Conservation (phyloP, 2,113 vertebrate genomes). For the Otocyon megalotis region DNA sequence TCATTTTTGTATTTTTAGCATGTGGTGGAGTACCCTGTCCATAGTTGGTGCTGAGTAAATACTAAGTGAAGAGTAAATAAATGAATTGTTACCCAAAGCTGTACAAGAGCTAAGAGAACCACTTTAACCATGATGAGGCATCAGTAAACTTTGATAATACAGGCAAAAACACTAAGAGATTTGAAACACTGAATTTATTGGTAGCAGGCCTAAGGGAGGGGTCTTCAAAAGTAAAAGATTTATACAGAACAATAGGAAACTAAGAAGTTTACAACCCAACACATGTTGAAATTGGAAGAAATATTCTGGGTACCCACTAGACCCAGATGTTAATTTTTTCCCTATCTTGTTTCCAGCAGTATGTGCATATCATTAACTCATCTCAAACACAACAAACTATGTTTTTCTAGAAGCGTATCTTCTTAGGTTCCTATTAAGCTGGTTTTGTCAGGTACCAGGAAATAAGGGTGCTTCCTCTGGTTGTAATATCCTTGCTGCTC, state of each 20-base stretch:
- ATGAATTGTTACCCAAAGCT: neutral
- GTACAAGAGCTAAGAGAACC: neutral
- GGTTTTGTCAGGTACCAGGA: neutral
- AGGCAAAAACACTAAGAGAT: conserved; percentile 30
- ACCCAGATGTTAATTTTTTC: conserved; percentile 45
- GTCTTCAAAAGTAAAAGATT: conserved; percentile 53
- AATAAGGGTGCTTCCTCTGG: neutral
- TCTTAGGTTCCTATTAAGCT: neutral
- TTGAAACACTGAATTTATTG: conserved; percentile 21
- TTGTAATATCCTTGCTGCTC: neutral
- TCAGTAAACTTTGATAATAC: neutral
- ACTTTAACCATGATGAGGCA: neutral
- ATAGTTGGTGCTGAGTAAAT: neutral
- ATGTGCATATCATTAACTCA: neutral
- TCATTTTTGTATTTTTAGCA: neutral
- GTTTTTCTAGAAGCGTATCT: neutral
- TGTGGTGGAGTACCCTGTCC: neutral
- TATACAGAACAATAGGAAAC: conserved; percentile 25
- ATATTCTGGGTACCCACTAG: neutral
- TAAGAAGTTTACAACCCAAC: conserved; percentile 19
- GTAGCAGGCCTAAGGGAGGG: neutral
- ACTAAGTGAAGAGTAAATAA: neutral
- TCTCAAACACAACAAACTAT: neutral
- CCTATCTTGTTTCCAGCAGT: conserved; percentile 34
- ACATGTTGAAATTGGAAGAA: conserved; percentile 50